phyloP scores from a whole-genome alignment of 2,113 vertebrate genomes.

The Anser cygnoides region DNA sequence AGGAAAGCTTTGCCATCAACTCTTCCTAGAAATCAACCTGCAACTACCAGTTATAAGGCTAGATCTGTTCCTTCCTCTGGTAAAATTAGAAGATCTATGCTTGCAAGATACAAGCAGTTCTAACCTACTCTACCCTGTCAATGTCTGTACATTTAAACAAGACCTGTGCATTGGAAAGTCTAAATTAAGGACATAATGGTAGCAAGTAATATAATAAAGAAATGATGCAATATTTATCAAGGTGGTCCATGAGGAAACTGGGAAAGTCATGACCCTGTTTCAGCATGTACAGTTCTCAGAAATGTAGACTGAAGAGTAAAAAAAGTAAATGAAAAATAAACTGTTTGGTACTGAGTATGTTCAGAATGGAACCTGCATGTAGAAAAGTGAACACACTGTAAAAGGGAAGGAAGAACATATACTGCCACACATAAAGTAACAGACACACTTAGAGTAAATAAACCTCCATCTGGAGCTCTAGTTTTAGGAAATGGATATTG shows the following conservation, averaged over 20 bases:
- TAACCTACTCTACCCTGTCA: neutral
- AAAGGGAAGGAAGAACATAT: neutral
- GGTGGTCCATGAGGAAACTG: neutral
- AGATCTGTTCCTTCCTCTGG: neutral
- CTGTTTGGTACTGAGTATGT: neutral
- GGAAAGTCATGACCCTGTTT: neutral
- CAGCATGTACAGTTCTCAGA: neutral
- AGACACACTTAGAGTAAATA: constrained; percentile 36
- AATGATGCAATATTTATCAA: neutral
- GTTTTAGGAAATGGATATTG: constrained; percentile 54
- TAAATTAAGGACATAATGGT: neutral
- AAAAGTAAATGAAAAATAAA: neutral
- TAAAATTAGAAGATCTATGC: neutral
- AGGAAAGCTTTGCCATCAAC: neutral
- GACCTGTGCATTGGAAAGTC: neutral
- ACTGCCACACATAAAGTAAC: neutral
- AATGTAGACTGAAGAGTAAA: neutral
- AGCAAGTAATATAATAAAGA: neutral
- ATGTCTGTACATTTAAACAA: neutral
- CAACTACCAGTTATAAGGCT: neutral
- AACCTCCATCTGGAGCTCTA: constrained; percentile 60
- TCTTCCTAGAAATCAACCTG: neutral
- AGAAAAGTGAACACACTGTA: neutral
- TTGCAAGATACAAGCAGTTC: neutral
- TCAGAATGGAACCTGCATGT: neutral